phyloP scores from a whole-genome alignment of 1,140 invertebrate species.

The Zaprionus inermis region DNA sequence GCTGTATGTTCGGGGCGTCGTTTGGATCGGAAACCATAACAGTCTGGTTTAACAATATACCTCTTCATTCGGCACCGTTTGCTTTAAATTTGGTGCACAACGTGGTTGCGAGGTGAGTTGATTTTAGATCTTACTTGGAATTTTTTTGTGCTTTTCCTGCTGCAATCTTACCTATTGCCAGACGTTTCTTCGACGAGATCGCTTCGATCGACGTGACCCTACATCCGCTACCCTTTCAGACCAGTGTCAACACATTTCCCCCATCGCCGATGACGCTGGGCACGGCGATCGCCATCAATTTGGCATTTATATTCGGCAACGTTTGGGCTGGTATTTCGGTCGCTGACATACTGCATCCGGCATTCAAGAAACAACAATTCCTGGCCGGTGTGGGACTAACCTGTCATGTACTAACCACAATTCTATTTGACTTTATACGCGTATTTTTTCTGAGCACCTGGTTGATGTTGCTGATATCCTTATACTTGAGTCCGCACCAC shows the following conservation, averaged over 20 bases:
- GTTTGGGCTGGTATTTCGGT: slow-evolving; percentile 32
- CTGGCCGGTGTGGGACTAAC: slow-evolving; percentile 35
- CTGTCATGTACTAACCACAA: not conserved
- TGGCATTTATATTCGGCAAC: slow-evolving; percentile 30
- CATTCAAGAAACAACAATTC: slow-evolving; percentile 53
- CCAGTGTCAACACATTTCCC: slow-evolving; percentile 30
- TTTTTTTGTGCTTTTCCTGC: not conserved
- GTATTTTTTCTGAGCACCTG: not conserved
- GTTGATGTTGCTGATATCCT: not conserved
- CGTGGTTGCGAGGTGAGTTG: slow-evolving; percentile 60
- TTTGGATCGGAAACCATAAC: slow-evolving; percentile 28
- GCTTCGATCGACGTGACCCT: slow-evolving; percentile 59
- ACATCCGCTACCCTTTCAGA: slow-evolving; percentile 37
- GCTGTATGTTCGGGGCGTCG: slow-evolving; percentile 49
- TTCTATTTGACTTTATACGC: not conserved
- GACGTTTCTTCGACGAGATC: slow-evolving; percentile 44
- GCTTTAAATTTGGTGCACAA: slow-evolving; percentile 61
- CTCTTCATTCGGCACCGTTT: slow-evolving; percentile 54
- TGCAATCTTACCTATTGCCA: not conserved
- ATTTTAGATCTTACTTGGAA: too few species aligned
- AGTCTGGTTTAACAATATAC: slow-evolving; percentile 68
- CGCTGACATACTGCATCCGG: slow-evolving; percentile 17
- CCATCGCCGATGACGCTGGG: slow-evolving; percentile 29
- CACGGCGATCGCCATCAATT: slow-evolving; percentile 36
- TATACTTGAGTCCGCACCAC: slow-evolving; percentile 35